Conservation (phyloP, 2,888 invertebrate species). For the Caenorhabditis zanzibari region DNA sequence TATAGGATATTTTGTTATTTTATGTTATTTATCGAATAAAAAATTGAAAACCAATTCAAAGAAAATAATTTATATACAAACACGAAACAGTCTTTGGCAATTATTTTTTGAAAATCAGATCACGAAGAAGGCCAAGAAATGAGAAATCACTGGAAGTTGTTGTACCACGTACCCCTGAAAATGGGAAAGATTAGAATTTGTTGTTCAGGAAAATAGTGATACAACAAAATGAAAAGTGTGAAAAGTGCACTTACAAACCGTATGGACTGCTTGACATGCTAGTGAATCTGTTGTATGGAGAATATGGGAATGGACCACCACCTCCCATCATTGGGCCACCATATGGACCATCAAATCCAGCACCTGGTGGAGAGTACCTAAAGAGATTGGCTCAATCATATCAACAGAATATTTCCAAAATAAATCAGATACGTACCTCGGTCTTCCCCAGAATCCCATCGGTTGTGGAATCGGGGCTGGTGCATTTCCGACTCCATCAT, state of each 20-base stretch:
- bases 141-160: conserved; percentile 55
- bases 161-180: conserved; percentile 64
- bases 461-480: conserved; percentile 73
- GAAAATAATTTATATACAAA: conserved; percentile 48
- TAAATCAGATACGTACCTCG: conserved; percentile 38
- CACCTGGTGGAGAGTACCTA: conserved; percentile 66
- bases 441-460: conserved; percentile 77
- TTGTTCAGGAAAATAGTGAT: background rate
- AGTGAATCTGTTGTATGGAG: conserved; percentile 68
- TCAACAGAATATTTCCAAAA: background rate
- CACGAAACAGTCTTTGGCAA: conserved; percentile 24
- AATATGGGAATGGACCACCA: conserved; percentile 45
- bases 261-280: conserved; percentile 69
- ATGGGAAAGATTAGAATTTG: background rate
- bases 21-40: conserved; percentile 19
- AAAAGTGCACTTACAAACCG: conserved; percentile 73
- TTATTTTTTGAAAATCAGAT: conserved; percentile 47
- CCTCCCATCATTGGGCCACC: conserved; percentile 64
- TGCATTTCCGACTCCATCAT: conserved; percentile 72
- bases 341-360: conserved; percentile 54
- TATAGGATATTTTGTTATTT: conserved; percentile 49
- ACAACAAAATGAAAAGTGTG: conserved; percentile 8
- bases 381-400: background rate
- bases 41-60: conserved; percentile 23
- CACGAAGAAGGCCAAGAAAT: conserved; percentile 48